A percentile compares a stretch with the other conserved stretches of the same genome.
These are phyloP conservation scores for Metopia argyrocephala DNA, from an alignment of 2,888 invertebrate species.

Conservation along the genomic window DNA sequence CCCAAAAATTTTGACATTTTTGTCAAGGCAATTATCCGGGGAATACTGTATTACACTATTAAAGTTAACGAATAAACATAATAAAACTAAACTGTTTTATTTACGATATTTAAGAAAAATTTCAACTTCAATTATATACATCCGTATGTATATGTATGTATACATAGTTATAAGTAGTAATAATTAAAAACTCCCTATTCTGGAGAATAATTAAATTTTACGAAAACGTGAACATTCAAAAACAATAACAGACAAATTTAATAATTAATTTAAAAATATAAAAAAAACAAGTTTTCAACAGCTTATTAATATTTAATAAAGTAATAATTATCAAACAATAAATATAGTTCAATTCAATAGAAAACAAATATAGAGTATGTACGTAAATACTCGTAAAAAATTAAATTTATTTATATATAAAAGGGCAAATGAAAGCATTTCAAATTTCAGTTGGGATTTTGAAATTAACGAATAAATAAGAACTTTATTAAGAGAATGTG, in stretches of 20 bases:
- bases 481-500: conserved; percentile 70
- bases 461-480: not conserved
- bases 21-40: too few relatives aligned
- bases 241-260: not conserved
- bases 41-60: too few relatives aligned
- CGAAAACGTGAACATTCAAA: not conserved
- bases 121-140: not conserved
- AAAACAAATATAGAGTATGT: not conserved
- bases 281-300: too few relatives aligned
- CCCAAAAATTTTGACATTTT: too few relatives aligned
- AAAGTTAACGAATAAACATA: too few relatives aligned
- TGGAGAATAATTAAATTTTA: not conserved
- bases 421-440: not conserved
- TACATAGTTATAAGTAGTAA: not conserved
- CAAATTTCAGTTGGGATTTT: not conserved
- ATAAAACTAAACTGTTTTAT: too few relatives aligned
- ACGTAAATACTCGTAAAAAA: not conserved
- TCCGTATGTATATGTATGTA: too few relatives aligned
- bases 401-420: not conserved
- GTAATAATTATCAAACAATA: not conserved
- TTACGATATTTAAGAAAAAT: too few relatives aligned
- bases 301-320: not conserved
- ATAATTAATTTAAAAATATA: not conserved
- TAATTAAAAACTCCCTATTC: not conserved
- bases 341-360: not conserved